These are phyloP conservation scores for Auanema sp. DNA, from an alignment of 2,888 invertebrate genomes.

Conservation along the genomic window DNA sequence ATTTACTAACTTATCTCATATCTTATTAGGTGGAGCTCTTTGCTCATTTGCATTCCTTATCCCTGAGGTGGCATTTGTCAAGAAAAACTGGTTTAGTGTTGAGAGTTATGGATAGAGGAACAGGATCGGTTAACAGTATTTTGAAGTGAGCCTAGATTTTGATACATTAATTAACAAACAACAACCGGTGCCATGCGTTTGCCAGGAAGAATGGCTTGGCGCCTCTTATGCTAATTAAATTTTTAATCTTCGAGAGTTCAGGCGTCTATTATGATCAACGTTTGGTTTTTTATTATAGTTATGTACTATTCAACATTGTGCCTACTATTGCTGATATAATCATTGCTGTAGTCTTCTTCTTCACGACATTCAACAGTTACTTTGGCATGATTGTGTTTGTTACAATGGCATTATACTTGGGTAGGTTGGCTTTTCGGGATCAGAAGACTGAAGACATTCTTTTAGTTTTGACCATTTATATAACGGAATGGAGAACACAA, in stretches of 20 bases:
- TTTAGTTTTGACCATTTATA: constrained; percentile 79
- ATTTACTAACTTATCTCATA: not conserved
- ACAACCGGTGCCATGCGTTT: not conserved
- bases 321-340: constrained; percentile 90
- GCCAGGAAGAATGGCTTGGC: no score
- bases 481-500: constrained; percentile 98
- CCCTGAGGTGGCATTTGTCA: constrained; percentile 89
- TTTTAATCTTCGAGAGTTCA: not conserved
- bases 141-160: constrained; percentile 70
- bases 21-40: constrained; percentile 55
- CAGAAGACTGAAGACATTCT: constrained; percentile 7
- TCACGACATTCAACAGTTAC: constrained; percentile 84
- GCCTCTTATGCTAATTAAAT: no score
- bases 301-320: constrained; percentile 78
- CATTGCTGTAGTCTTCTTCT: constrained; percentile 85
- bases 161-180: not conserved
- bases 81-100: constrained; percentile 96
- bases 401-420: constrained; percentile 88
- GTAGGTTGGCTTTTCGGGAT: constrained; percentile 71
- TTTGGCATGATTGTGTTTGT: constrained; percentile 91
- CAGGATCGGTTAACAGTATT: constrained; percentile 90
- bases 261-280: not conserved
- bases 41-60: constrained; percentile 69
- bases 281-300: constrained; percentile 24
- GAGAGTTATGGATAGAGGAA: constrained; percentile 93